Base-by-base conservation (phyloP, 2,888 invertebrate species). In the Cordilura impudica region DNA sequence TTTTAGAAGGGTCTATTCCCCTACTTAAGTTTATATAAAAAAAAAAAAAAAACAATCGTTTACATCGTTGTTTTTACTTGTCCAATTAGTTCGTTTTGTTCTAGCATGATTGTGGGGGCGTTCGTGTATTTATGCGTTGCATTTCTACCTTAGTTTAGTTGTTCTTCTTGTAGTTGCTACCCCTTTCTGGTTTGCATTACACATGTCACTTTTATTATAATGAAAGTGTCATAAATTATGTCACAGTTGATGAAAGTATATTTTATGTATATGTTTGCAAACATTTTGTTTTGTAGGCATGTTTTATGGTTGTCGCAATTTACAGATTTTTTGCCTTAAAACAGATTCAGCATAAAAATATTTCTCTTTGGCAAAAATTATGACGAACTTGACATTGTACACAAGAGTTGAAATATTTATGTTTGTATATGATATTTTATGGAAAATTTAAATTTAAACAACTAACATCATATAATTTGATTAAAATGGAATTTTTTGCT, bases 151-250 rank as follows among this genome's bases (percentile, higher is more conserved):
- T 0, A 6, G 23, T 14, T 10, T 23, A 45, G 18, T 1, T 29
- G 3, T 26, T 29, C 39, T 2, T 21, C 12, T 21, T 51, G 5
- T 19, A 21, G 14, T 19, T 51, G 4, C 16, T n/a, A 26, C 18
- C 23, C 35, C 60, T 43, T n/a, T 43, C 4, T 10, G n/a, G 12
- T 10, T 29, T 49, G 16, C 2, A 6, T 31, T 12, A 12, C 39
- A 21, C 65, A 6, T 77, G 73, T 66, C 70, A 60, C 73, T 76
- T 69, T 74, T 76, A 71, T n/a, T n/a, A 85, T 87, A 87, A 87
- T 87, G 88, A 87, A 87, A 87, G 88, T 87, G 86, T 87, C 87
- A 87, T 87, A 87, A 87, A 87, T 87, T 87, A 87, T 87, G 88
- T 84, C 85, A 84, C 85, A 86, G 82, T 87, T 87, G 87, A 87